Evolutionary conservation across 1,140 invertebrate species (phyloP).

Genomic region (Drosophila repleta): DNA sequence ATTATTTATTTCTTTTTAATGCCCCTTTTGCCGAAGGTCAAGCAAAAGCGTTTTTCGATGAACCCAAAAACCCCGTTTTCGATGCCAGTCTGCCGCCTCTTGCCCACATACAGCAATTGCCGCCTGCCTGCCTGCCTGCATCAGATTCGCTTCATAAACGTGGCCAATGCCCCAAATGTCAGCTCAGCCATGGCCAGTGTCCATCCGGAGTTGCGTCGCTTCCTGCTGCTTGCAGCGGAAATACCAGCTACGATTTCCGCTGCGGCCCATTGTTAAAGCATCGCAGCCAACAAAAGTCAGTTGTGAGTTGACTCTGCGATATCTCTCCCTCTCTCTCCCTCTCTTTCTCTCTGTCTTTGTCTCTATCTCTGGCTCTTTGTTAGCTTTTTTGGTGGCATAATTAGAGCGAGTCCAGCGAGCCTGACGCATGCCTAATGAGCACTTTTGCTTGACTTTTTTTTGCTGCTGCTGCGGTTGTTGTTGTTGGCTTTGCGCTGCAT

Average conservation of each 20-base stretch:
- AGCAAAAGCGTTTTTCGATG: conserved; percentile 60
- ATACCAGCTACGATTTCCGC: conserved; percentile 59
- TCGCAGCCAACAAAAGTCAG: conserved; percentile 19
- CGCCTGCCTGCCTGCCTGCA: conserved; percentile 17
- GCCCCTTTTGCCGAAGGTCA: conserved; percentile 66
- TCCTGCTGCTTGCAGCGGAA: conserved; percentile 54
- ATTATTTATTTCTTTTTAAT: conserved; percentile 83
- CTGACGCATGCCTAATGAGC: conserved; percentile 72
- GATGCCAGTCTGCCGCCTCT: conserved; percentile 9
- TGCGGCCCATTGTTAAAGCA: conserved; percentile 25
- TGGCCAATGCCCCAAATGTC: conserved; percentile 15
- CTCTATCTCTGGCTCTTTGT: not conserved
- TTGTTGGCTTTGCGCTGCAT: conserved; percentile 35
- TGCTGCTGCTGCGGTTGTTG: too few relatives aligned
- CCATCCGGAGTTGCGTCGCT: conserved; percentile 35
- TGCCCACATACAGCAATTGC: not conserved
- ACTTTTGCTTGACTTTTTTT: conserved; percentile 49
- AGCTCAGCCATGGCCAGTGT: conserved; percentile 15
- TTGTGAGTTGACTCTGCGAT: not conserved
- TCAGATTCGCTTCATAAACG: conserved; percentile 37
- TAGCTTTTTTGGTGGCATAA: conserved; percentile 45
- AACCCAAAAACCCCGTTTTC: conserved; percentile 63
- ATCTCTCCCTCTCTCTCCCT: not conserved
- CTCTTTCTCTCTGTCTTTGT: not conserved
- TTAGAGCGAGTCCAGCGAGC: conserved; percentile 56